These are phyloP conservation scores for Diachasma alloeum DNA, from an alignment of 1,140 invertebrate genomes.

Conservation along the genomic window DNA sequence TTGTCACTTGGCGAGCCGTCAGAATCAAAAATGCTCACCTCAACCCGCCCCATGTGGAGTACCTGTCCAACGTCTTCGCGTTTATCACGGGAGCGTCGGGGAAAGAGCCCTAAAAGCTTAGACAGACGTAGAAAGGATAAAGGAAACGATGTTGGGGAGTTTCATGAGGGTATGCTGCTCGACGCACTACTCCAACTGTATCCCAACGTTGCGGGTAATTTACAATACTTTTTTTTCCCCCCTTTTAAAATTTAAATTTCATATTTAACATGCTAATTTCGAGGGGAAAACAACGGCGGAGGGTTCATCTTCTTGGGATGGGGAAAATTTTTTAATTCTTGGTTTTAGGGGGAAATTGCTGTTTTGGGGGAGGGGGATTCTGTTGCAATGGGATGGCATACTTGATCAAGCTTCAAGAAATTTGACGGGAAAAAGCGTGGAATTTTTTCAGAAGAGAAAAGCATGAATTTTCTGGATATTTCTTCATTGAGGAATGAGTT, in stretches of 20 bases:
- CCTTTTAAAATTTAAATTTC: slow-evolving; percentile 13
- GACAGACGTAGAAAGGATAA: slow-evolving; percentile 66
- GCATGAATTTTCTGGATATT: too few species aligned
- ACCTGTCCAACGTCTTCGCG: slow-evolving; percentile 57
- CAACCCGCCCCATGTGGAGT: slow-evolving; percentile 58
- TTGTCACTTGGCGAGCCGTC: slow-evolving; percentile 66
- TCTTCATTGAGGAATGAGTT: too few species aligned
- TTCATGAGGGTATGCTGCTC: slow-evolving; percentile 73
- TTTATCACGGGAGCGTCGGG: slow-evolving; percentile 60
- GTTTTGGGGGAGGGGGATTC: background rate
- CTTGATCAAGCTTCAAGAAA: too few species aligned
- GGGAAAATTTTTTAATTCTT: background rate
- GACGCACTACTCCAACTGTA: slow-evolving; percentile 68
- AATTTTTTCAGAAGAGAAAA: too few species aligned
- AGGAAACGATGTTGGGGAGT: slow-evolving; percentile 63
- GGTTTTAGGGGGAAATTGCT: background rate
- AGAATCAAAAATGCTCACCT: slow-evolving; percentile 64
- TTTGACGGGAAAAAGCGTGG: too few species aligned
- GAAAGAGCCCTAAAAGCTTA: slow-evolving; percentile 67
- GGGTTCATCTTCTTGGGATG: slow-evolving; percentile 1
- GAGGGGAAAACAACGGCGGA: background rate
- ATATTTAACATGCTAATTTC: slow-evolving; percentile 5
- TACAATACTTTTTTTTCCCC: slow-evolving; percentile 19
- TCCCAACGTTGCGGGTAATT: slow-evolving; percentile 63
- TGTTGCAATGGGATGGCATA: background rate